phyloP scores from a whole-genome alignment of 2,113 vertebrate genomes.

The Centropristis striata region DNA sequence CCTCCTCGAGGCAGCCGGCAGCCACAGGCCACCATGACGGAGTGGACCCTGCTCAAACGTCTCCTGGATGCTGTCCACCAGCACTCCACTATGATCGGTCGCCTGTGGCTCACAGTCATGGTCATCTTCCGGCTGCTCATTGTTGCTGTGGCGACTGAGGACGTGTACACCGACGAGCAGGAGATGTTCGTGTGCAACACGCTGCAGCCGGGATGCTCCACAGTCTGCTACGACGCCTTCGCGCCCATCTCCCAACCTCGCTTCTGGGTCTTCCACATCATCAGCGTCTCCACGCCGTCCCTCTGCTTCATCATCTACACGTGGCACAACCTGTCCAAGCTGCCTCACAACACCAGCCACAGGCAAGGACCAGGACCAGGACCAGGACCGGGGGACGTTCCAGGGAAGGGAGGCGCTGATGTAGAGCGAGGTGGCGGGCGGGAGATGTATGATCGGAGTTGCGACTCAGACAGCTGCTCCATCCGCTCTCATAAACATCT shows the following conservation, averaged over 20 bases:
- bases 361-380: not conserved
- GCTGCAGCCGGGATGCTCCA: conserved; percentile 84
- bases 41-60: conserved; percentile 88
- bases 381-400: not conserved
- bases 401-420: not conserved
- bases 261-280: conserved; percentile 88
- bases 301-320: conserved; percentile 87
- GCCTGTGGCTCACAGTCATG: conserved; percentile 88
- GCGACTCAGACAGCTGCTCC: conserved; percentile 85
- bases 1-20: conserved; percentile 53
- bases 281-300: conserved; percentile 85
- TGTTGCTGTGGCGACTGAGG: conserved; percentile 85
- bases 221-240: conserved; percentile 86
- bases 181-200: conserved; percentile 88
- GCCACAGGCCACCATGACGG: conserved; percentile 81
- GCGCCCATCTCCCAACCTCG: conserved; percentile 86
- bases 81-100: conserved; percentile 88
- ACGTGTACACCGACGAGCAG: conserved; percentile 86
- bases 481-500: conserved; percentile 81
- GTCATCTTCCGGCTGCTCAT: conserved; percentile 86
- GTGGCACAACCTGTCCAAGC: conserved; percentile 87
- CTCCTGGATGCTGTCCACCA: conserved; percentile 87
- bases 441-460: conserved; percentile 67
- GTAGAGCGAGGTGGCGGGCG: not conserved
- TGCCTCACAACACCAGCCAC: conserved; percentile 33